A percentile compares a stretch with the other conserved stretches of the same genome.
phyloP scores from a whole-genome alignment of 2,888 invertebrate species.

The Fragum fragum region DNA sequence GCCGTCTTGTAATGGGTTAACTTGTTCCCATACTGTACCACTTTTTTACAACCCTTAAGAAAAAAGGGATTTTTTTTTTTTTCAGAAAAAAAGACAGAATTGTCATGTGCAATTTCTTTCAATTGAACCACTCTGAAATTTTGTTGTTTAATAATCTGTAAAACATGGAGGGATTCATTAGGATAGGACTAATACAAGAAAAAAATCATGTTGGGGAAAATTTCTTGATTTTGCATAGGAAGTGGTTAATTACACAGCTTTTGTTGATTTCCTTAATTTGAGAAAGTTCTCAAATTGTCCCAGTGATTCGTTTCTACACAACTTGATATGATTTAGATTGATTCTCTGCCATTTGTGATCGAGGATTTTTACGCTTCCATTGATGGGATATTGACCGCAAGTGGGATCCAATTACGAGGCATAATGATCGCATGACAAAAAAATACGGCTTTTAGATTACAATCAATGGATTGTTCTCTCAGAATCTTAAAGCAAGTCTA shows the following conservation, averaged over 20 bases:
- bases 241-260: neutral
- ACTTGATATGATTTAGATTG: constrained; percentile 22
- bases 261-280: neutral
- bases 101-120: too few relatives aligned
- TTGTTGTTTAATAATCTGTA: too few relatives aligned
- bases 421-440: constrained; percentile 32
- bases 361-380: constrained; percentile 18
- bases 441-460: constrained; percentile 19
- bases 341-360: constrained; percentile 23
- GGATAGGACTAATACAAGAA: too few relatives aligned
- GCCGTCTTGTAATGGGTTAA: too few relatives aligned
- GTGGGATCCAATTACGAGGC: constrained; percentile 30
- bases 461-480: constrained; percentile 22
- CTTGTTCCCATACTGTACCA: too few relatives aligned
- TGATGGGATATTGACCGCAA: constrained; percentile 27
- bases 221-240: too few relatives aligned
- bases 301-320: constrained; percentile 4
- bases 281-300: neutral
- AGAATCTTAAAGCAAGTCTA: constrained; percentile 1
- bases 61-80: too few relatives aligned
- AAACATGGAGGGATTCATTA: too few relatives aligned
- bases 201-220: too few relatives aligned
- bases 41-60: too few relatives aligned
- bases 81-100: too few relatives aligned
- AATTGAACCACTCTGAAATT: too few relatives aligned